Evolutionary conservation across 64 coral and sea anemone species (phyloP).

Genomic region (Montipora efflorescens): DNA sequence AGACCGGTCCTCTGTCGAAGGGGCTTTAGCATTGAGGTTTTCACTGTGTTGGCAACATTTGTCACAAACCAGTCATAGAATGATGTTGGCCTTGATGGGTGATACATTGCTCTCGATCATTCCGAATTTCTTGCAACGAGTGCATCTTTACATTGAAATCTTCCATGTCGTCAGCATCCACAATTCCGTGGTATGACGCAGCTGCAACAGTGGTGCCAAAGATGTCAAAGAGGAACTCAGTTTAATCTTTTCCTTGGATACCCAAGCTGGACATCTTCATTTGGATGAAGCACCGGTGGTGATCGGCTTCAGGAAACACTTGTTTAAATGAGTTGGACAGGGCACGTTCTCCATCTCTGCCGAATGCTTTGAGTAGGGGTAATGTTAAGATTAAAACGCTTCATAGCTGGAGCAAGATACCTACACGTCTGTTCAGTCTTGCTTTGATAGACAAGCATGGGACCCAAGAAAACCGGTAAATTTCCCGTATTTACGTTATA

Average conservation of each 20-base stretch:
- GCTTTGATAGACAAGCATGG: conserved; percentile 36
- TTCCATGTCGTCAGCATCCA: neutral
- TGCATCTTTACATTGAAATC: conserved; percentile 21
- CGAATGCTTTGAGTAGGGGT: conserved; percentile 22
- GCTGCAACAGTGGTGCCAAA: neutral
- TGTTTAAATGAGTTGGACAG: conserved; percentile 43
- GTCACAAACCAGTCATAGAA: conserved; percentile 62
- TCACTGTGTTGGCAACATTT: conserved; percentile 29
- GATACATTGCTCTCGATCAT: conserved; percentile 20
- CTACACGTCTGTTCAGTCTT: conserved; percentile 36
- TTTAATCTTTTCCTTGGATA: neutral
- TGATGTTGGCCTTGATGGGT: conserved; percentile 24
- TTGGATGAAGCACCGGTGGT: conserved; percentile 30
- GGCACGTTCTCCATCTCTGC: conserved; percentile 19
- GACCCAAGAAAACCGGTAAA: conserved; percentile 36
- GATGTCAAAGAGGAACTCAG: conserved; percentile 20
- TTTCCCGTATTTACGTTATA: conserved; percentile 20
- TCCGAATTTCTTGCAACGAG: conserved; percentile 35
- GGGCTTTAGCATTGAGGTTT: conserved; percentile 32
- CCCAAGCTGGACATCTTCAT: neutral
- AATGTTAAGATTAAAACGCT: neutral
- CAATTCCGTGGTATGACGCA: conserved; percentile 6
- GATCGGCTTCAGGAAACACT: conserved; percentile 15
- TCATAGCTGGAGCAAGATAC: conserved; percentile 35
- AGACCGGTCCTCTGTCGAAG: conserved; percentile 9